These are phyloP conservation scores for Drymodes brunneopygia DNA, from an alignment of 2,113 vertebrate genomes.

Conservation along the genomic window DNA sequence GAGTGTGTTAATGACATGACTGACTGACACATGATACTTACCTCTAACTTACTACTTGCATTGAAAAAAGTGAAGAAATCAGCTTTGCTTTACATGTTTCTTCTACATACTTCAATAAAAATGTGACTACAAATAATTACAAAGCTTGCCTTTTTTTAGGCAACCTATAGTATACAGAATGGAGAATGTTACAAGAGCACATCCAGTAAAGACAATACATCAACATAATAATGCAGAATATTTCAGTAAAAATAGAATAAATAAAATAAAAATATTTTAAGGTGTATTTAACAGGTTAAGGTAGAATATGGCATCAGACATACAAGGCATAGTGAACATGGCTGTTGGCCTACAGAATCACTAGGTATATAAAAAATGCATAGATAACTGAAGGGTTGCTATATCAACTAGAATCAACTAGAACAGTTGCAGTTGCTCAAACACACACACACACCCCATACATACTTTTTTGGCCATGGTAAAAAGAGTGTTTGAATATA, in stretches of 20 bases:
- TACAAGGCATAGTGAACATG: constrained; percentile 78
- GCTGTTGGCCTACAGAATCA: constrained; percentile 70
- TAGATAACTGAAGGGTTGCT: constrained; percentile 83
- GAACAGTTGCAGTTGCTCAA: constrained; percentile 60
- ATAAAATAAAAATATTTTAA: constrained; percentile 96
- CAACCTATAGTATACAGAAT: constrained; percentile 67
- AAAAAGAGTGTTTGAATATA: constrained; percentile 67
- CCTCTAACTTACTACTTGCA: constrained; percentile 46
- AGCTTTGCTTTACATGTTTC: constrained; percentile 64
- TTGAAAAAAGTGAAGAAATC: constrained; percentile 58
- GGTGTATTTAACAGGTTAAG: constrained; percentile 81
- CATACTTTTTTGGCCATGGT: constrained; percentile 84
- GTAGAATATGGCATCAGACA: constrained; percentile 76
- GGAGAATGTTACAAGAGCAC: constrained; percentile 66
- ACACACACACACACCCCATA: constrained; percentile 32
- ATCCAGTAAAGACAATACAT: constrained; percentile 68
- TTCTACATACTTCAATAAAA: constrained; percentile 75
- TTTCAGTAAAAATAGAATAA: constrained; percentile 98
- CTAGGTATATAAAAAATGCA: constrained; percentile 83
- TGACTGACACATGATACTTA: background rate
- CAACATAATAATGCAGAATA: constrained; percentile 78
- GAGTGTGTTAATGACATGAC: background rate
- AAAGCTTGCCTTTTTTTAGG: constrained; percentile 67
- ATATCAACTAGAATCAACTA: constrained; percentile 52
- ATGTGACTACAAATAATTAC: constrained; percentile 75